These are phyloP conservation scores for silkworm (Bombyx mori) DNA, from an alignment of 1,140 invertebrate genomes.

Conservation along the genomic window DNA sequence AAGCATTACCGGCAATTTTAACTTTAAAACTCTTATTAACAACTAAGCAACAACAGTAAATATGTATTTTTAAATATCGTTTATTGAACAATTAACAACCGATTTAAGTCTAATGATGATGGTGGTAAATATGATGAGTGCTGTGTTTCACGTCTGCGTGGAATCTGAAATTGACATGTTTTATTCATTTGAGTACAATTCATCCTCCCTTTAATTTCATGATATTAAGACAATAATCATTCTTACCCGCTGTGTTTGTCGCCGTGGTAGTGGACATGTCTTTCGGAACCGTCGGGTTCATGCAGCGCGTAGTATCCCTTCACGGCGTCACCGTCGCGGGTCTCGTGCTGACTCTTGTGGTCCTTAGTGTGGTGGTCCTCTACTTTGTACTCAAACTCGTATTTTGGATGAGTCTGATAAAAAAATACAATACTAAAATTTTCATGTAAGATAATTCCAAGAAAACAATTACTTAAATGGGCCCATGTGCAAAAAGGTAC, in stretches of 20 bases:
- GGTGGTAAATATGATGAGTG: constrained; percentile 4
- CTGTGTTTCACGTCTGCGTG: constrained; percentile 7
- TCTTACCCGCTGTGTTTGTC: constrained; percentile 34
- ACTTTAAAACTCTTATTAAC: too few relatives aligned
- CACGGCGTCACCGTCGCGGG: constrained; percentile 14
- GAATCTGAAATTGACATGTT: not conserved
- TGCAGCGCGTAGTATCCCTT: constrained; percentile 16
- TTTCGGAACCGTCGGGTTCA: constrained; percentile 19
- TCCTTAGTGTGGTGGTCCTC: constrained; percentile 15
- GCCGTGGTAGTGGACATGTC: constrained; percentile 39
- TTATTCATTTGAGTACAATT: too few relatives aligned
- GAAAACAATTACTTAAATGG: too few relatives aligned
- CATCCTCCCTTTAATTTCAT: too few relatives aligned
- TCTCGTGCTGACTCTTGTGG: constrained; percentile 15
- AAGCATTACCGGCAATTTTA: too few relatives aligned
- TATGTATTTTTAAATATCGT: too few relatives aligned
- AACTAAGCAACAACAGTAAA: too few relatives aligned
- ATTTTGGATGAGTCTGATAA: constrained; percentile 34
- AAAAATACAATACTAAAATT: too few relatives aligned
- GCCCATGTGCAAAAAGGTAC: too few relatives aligned
- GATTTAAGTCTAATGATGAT: constrained; percentile 1
- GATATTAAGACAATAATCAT: too few relatives aligned
- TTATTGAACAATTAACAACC: too few relatives aligned
- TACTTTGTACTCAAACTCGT: constrained; percentile 24
- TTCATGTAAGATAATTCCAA: too few relatives aligned